These are phyloP conservation scores for Drosophila varians DNA, from an alignment of 1,140 invertebrate species.

Conservation along the genomic window DNA sequence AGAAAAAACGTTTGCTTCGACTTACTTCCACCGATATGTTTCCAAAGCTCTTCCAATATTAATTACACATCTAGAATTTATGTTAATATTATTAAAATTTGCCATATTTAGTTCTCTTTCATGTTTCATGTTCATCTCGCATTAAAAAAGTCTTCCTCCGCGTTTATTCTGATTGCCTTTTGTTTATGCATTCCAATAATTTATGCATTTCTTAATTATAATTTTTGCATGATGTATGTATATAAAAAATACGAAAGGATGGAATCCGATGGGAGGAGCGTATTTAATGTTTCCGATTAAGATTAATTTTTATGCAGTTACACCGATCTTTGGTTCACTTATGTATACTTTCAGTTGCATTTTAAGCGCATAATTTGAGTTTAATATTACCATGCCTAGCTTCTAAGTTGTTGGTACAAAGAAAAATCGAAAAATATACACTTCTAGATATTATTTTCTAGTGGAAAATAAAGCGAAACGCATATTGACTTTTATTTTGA, in stretches of 20 bases:
- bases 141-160: conserved; percentile 64
- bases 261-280: conserved; percentile 39
- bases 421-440: conserved; percentile 68
- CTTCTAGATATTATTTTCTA: conserved; percentile 54
- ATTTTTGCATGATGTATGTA: conserved; percentile 50
- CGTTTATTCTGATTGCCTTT: conserved; percentile 54
- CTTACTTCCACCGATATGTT: conserved; percentile 79
- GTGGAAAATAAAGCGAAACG: conserved; percentile 73
- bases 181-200: conserved; percentile 75
- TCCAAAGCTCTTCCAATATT: conserved; percentile 81
- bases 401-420: conserved; percentile 78
- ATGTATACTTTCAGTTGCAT: conserved; percentile 60
- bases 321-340: conserved; percentile 42
- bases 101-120: conserved; percentile 65
- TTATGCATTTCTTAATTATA: conserved; percentile 69
- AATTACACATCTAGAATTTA: conserved; percentile 40
- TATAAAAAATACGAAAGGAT: conserved; percentile 41
- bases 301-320: conserved; percentile 48
- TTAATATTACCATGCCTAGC: conserved; percentile 63
- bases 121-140: conserved; percentile 9
- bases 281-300: conserved; percentile 62
- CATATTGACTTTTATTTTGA: conserved; percentile 52
- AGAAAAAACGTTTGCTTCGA: conserved; percentile 60
- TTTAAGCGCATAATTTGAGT: conserved; percentile 62
- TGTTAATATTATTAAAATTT: conserved; percentile 53